Evolutionary conservation across 2,888 invertebrate species (phyloP).

Genomic region (Hirtodrosophila histrioides): DNA sequence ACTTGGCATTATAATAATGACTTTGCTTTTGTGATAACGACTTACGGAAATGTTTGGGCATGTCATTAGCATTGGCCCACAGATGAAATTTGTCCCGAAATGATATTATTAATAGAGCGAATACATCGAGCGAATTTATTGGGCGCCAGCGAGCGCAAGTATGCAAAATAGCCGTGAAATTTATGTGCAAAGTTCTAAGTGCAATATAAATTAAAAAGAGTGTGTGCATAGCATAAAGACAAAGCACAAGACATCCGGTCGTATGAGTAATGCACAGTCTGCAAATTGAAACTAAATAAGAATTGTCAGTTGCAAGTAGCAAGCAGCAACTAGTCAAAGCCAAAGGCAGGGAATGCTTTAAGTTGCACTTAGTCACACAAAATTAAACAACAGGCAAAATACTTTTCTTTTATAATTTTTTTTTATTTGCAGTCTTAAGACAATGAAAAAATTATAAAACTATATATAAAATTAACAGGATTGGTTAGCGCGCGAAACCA

Average conservation of each 20-base stretch:
- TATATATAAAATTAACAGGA: no score
- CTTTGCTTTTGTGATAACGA: slow-evolving; percentile 81
- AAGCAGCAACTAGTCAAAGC: not conserved
- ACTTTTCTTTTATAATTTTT: no score
- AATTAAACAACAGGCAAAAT: no score
- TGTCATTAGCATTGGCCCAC: slow-evolving; percentile 74
- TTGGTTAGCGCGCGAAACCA: no score
- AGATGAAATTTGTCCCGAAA: slow-evolving; percentile 70
- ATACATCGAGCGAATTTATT: slow-evolving; percentile 61
- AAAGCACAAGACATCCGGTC: slow-evolving; percentile 25
- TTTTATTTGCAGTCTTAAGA: no score
- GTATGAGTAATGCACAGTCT: slow-evolving; percentile 51
- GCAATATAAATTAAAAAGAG: slow-evolving; percentile 71
- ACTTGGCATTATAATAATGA: slow-evolving; percentile 77
- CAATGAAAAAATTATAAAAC: no score
- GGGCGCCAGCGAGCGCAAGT: slow-evolving; percentile 55
- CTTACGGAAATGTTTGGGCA: slow-evolving; percentile 82
- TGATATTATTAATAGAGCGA: slow-evolving; percentile 67
- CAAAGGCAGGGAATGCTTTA: no score
- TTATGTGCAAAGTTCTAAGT: slow-evolving; percentile 72
- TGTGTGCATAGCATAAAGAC: slow-evolving; percentile 25
- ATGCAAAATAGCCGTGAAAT: slow-evolving; percentile 69
- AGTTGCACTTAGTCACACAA: no score
- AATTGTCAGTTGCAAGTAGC: not conserved
- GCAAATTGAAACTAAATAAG: slow-evolving; percentile 17